Base-by-base conservation (phyloP, 2,888 invertebrate genomes). In the Sarcophaga caerulescens region DNA sequence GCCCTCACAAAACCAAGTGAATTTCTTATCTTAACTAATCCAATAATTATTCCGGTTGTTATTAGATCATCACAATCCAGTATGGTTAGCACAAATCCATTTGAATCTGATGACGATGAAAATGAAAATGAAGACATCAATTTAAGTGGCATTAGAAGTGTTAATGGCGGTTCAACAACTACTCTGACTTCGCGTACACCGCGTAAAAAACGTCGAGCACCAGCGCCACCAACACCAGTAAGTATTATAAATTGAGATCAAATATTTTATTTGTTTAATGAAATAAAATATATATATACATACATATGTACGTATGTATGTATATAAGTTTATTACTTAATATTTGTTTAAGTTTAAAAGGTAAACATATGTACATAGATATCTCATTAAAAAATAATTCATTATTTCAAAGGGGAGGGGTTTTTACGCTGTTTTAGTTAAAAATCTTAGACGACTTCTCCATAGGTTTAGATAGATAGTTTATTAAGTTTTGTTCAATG, bases 131-230 rank as follows among this genome's bases (percentile, higher is more conserved):
- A 84, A 84, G 85, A 88, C 57, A 80, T 76, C 81, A 87, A 88
- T 75, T 87, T 88, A 52, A 83, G 60, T 73, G 63, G 77, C n/a
- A 82, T 82, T 57, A 74, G 85, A 77, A 88, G 79, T 91, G 89
- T 85, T 71, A 71, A 78, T 35, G 81, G 84, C 81, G 89, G 74
- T 87, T 87, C 81, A 70, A 88, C 78, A 47, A 83, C 85, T 14
- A 88, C 87, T 57, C 59, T 65, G 76, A 63, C 62, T 52, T 94
- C 94, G 71, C 94, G 94, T 57, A 94, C 94, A 57, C 92, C 94
- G 17, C 94, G 95, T 47, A 96, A 95, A 93, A 96, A 96, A 92
- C 94, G 95, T 87, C 94, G 94, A 85, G 95, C 95, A 0, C 95
- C 96, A 0, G 94, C 94, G 73, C 95, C 95, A 6, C 96, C 94